A percentile compares a stretch with the other conserved stretches of the same genome.
phyloP scores from a whole-genome alignment of 2,113 vertebrate species.

The Cyanocitta stelleri region DNA sequence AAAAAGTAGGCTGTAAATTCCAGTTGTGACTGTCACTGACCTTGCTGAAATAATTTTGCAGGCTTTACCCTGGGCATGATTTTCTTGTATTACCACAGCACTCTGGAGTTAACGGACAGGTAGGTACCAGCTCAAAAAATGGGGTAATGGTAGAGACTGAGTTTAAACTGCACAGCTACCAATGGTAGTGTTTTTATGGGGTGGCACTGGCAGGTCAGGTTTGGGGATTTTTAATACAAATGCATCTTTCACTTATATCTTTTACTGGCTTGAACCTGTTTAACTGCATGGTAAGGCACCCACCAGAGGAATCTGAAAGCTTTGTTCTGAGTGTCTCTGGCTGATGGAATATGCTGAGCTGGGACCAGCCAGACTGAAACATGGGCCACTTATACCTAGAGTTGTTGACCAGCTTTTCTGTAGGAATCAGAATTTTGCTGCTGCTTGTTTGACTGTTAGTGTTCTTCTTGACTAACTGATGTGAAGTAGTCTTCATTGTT shows the following conservation, averaged over 20 bases:
- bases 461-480: neutral
- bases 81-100: neutral
- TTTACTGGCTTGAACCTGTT: neutral
- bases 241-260: neutral
- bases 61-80: rapidly evolving
- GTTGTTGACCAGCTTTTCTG: neutral
- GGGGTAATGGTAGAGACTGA: neutral
- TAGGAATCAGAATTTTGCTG: neutral
- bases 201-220: neutral
- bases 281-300: neutral
- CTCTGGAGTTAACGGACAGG: neutral
- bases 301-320: neutral
- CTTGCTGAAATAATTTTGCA: neutral
- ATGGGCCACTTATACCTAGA: neutral
- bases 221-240: neutral
- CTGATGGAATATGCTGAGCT: neutral
- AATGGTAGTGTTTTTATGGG: neutral
- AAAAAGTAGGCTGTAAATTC: neutral
- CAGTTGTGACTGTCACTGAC: neutral
- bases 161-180: neutral
- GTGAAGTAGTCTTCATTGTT: neutral
- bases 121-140: neutral
- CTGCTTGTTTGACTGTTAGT: neutral
- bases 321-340: neutral
- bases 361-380: neutral